Conservation (phyloP, 1,140 invertebrate genomes). For the Pentalonia nigronervosa region DNA sequence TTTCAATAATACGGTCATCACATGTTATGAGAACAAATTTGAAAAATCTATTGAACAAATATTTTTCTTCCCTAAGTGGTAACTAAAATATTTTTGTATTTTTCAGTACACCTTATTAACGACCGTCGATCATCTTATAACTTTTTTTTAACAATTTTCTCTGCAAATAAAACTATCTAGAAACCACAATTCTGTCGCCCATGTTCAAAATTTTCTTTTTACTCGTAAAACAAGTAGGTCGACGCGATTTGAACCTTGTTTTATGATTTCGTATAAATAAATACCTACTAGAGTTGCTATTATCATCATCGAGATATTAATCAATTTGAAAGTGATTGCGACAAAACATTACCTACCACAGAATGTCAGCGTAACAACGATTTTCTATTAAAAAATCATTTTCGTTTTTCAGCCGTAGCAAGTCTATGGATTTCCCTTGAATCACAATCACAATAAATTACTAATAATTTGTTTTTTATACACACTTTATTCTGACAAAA, state of each 20-base stretch:
- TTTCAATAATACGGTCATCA: background rate
- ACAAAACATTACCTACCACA: background rate
- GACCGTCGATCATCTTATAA: background rate
- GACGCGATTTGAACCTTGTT: background rate
- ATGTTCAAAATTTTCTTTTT: background rate
- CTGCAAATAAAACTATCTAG: background rate
- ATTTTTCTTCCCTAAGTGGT: background rate
- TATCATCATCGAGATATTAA: slow-evolving; percentile 16
- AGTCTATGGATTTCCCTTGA: background rate
- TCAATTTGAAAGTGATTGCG: slow-evolving; percentile 35
- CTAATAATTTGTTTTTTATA: background rate
- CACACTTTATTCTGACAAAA: background rate
- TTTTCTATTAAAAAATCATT: slow-evolving; percentile 18
- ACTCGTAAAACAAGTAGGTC: background rate
- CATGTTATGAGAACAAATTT: background rate
- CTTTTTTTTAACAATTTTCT: background rate
- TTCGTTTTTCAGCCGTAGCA: slow-evolving; percentile 14
- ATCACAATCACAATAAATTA: background rate
- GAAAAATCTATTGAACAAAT: background rate
- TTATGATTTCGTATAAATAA: background rate
- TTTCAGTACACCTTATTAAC: background rate
- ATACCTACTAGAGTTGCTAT: background rate
- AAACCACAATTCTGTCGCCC: background rate
- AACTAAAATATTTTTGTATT: background rate
- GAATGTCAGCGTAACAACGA: background rate